A percentile compares a stretch with the other conserved stretches of the same genome.
These are phyloP conservation scores for Octomys mimax DNA, from an alignment of 2,797 vertebrate genomes.

Conservation along the genomic window DNA sequence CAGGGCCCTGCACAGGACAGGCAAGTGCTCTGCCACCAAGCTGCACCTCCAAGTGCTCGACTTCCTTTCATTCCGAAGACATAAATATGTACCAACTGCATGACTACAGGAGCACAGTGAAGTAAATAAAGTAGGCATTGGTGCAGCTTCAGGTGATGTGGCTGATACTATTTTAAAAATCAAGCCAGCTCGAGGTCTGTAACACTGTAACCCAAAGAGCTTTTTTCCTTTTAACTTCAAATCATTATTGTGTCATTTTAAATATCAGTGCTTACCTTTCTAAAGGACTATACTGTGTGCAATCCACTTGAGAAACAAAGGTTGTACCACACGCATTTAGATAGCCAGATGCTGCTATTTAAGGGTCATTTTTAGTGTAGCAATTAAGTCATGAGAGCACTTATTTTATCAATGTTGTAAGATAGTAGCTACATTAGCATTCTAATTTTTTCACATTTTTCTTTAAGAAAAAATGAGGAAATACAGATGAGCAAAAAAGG, in stretches of 20 bases:
- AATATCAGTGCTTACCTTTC: slow-evolving; percentile 35
- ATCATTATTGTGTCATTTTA: slow-evolving; percentile 49
- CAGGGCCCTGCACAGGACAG: background rate
- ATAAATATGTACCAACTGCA: background rate
- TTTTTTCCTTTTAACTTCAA: background rate
- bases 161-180: background rate
- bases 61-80: background rate
- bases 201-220: background rate
- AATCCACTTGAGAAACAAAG: slow-evolving; percentile 60
- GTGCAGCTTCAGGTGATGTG: background rate
- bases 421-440: slow-evolving; percentile 7
- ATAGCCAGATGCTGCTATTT: background rate
- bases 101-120: background rate
- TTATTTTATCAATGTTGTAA: slow-evolving; percentile 23
- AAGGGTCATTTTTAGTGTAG: background rate
- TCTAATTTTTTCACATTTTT: slow-evolving; percentile 13
- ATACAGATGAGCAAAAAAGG: slow-evolving; percentile 26
- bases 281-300: slow-evolving; percentile 30
- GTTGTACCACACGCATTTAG: background rate
- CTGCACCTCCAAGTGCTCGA: background rate
- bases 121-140: background rate
- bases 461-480: slow-evolving; percentile 45
- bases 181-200: background rate
- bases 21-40: background rate
- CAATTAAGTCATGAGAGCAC: slow-evolving; percentile 13